A percentile compares a stretch with the other conserved stretches of the same genome.
phyloP scores from a whole-genome alignment of 2,888 invertebrate species.

The Panopea generosa region DNA sequence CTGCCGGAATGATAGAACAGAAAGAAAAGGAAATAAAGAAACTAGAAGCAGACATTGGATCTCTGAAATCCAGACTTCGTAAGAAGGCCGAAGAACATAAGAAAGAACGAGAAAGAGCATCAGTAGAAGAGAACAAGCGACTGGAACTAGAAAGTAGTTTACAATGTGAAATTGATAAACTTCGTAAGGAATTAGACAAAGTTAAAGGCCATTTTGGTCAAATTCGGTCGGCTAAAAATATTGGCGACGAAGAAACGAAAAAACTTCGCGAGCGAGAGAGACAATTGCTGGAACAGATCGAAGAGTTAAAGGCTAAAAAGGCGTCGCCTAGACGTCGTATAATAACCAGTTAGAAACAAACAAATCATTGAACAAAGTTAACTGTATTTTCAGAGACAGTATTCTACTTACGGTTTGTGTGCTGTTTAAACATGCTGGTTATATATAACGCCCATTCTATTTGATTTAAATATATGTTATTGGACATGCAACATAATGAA shows the following conservation, averaged over 20 bases:
- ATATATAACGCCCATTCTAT: too few species aligned
- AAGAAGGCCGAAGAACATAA: conserved; percentile 61
- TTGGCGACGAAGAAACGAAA: conserved; percentile 68
- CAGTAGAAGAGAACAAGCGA: conserved; percentile 60
- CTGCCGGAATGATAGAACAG: conserved; percentile 56
- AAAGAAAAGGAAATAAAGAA: conserved; percentile 66
- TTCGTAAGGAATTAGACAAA: conserved; percentile 64
- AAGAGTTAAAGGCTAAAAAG: conserved; percentile 60
- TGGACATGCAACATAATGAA: too few species aligned
- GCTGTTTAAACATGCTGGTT: too few species aligned
- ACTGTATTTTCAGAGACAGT: too few species aligned
- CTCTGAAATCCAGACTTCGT: conserved; percentile 57
- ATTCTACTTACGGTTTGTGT: conserved; percentile 6
- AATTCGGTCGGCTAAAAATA: conserved; percentile 68
- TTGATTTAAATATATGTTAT: too few species aligned
- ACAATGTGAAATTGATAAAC: conserved; percentile 61
- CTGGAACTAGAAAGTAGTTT: conserved; percentile 63
- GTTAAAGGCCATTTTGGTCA: conserved; percentile 69
- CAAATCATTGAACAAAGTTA: too few species aligned
- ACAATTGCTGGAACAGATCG: conserved; percentile 62
- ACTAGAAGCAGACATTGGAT: conserved; percentile 61
- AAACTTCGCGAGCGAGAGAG: conserved; percentile 68
- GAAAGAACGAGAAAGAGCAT: conserved; percentile 60
- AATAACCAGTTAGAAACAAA: conserved; percentile 24
- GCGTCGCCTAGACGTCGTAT: conserved; percentile 21